Base-by-base conservation (phyloP, 2,797 vertebrate genomes). In the Ctenopoma multispine region DNA sequence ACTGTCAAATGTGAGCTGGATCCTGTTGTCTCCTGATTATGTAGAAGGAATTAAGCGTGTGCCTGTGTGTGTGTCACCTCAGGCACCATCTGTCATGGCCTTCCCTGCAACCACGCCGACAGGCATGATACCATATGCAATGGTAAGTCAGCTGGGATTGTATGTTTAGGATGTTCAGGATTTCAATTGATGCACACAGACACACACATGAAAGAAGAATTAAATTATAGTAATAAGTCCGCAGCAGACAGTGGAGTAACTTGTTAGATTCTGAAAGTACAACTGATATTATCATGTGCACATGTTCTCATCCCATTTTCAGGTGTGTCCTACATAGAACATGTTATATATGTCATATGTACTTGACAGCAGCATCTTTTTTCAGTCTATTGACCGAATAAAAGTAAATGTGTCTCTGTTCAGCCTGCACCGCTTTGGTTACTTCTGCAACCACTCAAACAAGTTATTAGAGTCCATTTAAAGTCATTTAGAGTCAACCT, bases 71-170 rank as follows among this genome's bases (percentile, higher is more conserved):
- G 79, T 87, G 87, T 92, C 40, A 51, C 89, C 43, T 81, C 89
- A 99, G 97, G 96, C 97, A 54, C 96, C 97, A 13, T 96, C 97
- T 43, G 95, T 98, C 80, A 96, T 99, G 96, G 96, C 97, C 18
- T 98, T 96, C 87, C 96, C 97, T 82, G 96, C 96, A 87, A 98
- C 97, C 53, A 97, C 97, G 27, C 97, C 97, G 13, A 97, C 96
- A 7, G 97, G 97, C 88, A 96, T 98, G 95, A 95, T 97, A 95
- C 95, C 95, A 92, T 99, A 97, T 34, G 93, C 94, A 83, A 95
- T 98, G 93, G 97, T 99, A 74, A 86, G 87, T 87, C 70, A 49
- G 61, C 65, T 49, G 63, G 66, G 79, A 69, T 14, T 18, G 43
- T 51, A 3, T 47, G 53, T 46, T 36, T 24, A 81, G 27, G n/a